phyloP scores from a whole-genome alignment of 1,140 invertebrate species.

The Drosophila busckii region DNA sequence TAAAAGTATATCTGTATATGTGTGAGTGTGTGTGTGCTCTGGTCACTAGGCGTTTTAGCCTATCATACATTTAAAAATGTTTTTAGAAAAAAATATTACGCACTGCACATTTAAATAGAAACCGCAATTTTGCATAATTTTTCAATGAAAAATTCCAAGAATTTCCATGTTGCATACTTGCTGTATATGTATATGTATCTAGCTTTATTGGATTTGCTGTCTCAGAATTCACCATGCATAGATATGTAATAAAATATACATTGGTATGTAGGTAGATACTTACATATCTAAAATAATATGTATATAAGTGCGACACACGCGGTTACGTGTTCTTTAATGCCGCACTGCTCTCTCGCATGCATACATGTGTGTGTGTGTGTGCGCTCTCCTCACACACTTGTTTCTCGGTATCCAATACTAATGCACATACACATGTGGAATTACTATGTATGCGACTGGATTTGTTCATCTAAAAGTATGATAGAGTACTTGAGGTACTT shows the following conservation, averaged over 20 bases:
- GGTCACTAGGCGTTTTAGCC: conserved; percentile 39
- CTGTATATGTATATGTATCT: not conserved
- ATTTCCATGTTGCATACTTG: not conserved
- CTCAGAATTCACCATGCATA: conserved; percentile 24
- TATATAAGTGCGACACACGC: conserved; percentile 41
- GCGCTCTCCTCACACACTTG: conserved; percentile 32
- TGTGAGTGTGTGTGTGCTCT: conserved; percentile 41
- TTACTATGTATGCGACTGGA: conserved; percentile 23
- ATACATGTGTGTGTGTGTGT: conserved; percentile 11
- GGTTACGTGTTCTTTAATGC: conserved; percentile 41
- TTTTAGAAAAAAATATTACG: conserved; percentile 24
- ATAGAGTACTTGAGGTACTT: too few species aligned
- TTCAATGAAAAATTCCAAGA: not conserved
- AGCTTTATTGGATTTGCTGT: conserved; percentile 29
- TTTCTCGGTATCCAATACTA: conserved; percentile 23
- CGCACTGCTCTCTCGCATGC: conserved; percentile 27
- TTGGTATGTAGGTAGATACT: not conserved
- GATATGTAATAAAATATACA: conserved; percentile 1
- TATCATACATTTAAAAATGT: conserved; percentile 7
- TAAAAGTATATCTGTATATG: conserved; percentile 40
- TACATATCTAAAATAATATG: conserved; percentile 19
- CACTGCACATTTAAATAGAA: conserved; percentile 19
- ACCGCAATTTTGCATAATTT: not conserved
- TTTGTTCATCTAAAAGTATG: conserved; percentile 1
- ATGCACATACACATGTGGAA: conserved; percentile 13